Conservation (phyloP, 2,113 vertebrate genomes). For the Mormoops blainvillei region DNA sequence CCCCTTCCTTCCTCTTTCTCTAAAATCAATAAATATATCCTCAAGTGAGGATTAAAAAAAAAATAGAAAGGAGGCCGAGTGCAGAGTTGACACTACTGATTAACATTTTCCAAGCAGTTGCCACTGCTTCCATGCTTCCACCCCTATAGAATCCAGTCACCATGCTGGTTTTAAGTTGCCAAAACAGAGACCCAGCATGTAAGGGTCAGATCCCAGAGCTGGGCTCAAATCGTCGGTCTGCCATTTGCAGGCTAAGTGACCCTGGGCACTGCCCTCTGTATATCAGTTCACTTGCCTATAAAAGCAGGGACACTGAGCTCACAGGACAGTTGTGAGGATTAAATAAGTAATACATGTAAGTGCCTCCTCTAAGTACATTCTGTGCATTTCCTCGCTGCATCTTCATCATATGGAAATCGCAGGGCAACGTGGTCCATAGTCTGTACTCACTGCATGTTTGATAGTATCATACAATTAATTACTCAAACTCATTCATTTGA, state of each 20-base stretch:
- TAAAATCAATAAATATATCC: no score
- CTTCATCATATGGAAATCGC: background rate
- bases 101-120: background rate
- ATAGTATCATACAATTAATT: background rate
- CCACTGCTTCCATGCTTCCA: background rate
- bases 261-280: constrained; percentile 34
- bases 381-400: background rate
- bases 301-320: background rate
- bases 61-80: background rate
- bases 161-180: background rate
- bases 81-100: background rate
- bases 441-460: background rate
- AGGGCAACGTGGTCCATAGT: background rate
- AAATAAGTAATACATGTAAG: background rate
- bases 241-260: constrained; percentile 46
- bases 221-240: constrained; percentile 47
- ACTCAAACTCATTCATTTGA: background rate
- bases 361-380: background rate
- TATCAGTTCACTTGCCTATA: background rate
- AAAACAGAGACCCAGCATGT: background rate
- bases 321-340: background rate
- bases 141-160: background rate
- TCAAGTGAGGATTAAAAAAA: background rate
- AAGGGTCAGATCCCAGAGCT: background rate
- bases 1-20: no score